These are phyloP conservation scores for Tiphia femorata DNA, from an alignment of 2,888 invertebrate genomes.

Conservation along the genomic window DNA sequence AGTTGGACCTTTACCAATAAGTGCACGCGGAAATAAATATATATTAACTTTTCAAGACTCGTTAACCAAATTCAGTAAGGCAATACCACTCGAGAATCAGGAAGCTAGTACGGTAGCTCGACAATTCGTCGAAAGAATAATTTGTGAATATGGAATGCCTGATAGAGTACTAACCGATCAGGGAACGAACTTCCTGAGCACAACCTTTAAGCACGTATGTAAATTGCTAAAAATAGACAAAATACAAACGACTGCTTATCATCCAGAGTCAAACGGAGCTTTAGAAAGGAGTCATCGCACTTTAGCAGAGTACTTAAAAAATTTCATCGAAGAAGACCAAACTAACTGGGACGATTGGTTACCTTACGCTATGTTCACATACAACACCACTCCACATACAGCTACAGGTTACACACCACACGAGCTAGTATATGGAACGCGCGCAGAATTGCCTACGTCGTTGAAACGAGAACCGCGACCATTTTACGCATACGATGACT, in stretches of 20 bases:
- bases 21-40: neutral
- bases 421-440: neutral
- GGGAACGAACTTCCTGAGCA: neutral
- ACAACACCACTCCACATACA: neutral
- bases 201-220: neutral
- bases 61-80: neutral
- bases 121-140: neutral
- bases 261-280: neutral
- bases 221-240: neutral
- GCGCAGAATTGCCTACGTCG: no score
- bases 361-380: neutral
- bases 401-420: neutral
- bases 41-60: slow-evolving; percentile 2
- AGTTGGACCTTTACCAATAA: slow-evolving; percentile 1
- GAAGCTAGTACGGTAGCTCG: neutral
- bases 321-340: neutral
- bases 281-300: neutral
- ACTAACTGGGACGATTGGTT: neutral
- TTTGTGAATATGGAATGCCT: neutral
- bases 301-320: neutral
- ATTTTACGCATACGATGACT: no score
- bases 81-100: neutral
- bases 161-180: neutral
- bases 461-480: no score
- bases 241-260: neutral